These are phyloP conservation scores for Malacoctenus gilli DNA, from an alignment of 2,797 vertebrate genomes.

Conservation along the genomic window DNA sequence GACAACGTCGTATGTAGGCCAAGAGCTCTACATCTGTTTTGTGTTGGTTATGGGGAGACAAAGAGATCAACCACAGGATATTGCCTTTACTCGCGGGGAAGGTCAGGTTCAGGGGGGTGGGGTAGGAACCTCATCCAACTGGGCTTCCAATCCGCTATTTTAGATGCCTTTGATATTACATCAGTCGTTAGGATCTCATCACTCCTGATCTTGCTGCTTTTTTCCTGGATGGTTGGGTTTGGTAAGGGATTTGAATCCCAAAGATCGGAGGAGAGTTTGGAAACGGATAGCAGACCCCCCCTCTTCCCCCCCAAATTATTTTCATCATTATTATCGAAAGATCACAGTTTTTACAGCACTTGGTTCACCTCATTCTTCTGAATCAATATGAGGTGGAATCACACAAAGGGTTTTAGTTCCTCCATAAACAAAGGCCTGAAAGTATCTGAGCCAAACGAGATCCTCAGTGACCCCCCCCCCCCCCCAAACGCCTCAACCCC, in stretches of 20 bases:
- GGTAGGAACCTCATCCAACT: constrained; percentile 66
- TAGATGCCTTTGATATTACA: constrained; percentile 62
- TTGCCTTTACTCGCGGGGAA: constrained; percentile 78
- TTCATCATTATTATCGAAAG: no score
- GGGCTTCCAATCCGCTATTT: constrained; percentile 60
- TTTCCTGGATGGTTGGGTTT: constrained; percentile 30
- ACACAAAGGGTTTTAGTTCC: no score
- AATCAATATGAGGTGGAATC: no score
- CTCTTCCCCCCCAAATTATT: no score
- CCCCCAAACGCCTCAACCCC: no score
- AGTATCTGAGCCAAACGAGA: no score
- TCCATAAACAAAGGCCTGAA: no score
- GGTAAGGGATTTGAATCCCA: constrained; percentile 24
- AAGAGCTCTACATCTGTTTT: constrained; percentile 82
- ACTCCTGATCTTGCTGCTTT: constrained; percentile 24
- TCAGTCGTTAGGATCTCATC: constrained; percentile 60
- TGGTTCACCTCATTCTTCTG: no score
- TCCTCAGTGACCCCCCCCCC: no score
- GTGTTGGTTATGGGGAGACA: constrained; percentile 73
- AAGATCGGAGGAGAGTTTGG: constrained; percentile 20
- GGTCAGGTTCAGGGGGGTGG: constrained; percentile 69
- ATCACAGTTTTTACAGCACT: no score
- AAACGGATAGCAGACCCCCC: constrained; percentile 1
- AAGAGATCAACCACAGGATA: constrained; percentile 84
- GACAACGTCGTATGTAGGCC: constrained; percentile 53